Evolutionary conservation across 2,888 invertebrate species (phyloP).

Genomic region (Gymnoscelis rufifasciata): DNA sequence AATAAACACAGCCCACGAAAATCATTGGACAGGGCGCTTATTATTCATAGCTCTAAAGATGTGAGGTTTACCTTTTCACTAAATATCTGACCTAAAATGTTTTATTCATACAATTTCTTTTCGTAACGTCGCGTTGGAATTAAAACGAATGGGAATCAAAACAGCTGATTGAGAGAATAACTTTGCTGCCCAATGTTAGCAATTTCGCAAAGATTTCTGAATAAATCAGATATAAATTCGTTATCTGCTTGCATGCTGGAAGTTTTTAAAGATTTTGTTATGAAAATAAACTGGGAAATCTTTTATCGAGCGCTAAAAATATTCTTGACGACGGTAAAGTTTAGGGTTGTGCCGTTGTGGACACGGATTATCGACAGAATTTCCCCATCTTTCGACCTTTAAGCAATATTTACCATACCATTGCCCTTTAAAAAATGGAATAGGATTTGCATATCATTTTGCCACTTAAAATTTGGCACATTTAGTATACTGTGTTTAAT

Average conservation of each 20-base stretch:
- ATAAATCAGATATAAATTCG: slow-evolving; percentile 29
- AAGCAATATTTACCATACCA: no score
- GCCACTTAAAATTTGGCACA: not conserved
- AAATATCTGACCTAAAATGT: slow-evolving; percentile 44
- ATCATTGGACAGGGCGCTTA: slow-evolving; percentile 25
- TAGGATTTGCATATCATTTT: not conserved
- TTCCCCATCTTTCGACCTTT: no score
- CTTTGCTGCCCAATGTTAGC: slow-evolving; percentile 21
- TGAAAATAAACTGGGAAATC: not conserved
- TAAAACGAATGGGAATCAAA: slow-evolving; percentile 32
- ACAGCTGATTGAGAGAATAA: slow-evolving; percentile 32
- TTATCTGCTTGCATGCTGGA: slow-evolving; percentile 15
- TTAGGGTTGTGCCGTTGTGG: no score
- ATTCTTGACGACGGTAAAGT: not conserved
- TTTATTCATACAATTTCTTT: slow-evolving; percentile 43
- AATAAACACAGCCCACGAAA: slow-evolving; percentile 25
- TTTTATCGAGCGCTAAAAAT: not conserved
- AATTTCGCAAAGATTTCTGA: slow-evolving; percentile 21
- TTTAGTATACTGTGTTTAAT: slow-evolving; percentile 7
- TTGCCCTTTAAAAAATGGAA: not conserved
- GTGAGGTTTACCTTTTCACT: slow-evolving; percentile 32
- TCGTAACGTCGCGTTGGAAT: slow-evolving; percentile 36
- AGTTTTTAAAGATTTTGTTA: not conserved
- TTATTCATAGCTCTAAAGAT: slow-evolving; percentile 33
- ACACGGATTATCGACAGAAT: no score